Evolutionary conservation across 2,113 vertebrate genomes (phyloP), one percentile per base, ranked within the genome.

Genomic region (Narcine bancroftii): DNA sequence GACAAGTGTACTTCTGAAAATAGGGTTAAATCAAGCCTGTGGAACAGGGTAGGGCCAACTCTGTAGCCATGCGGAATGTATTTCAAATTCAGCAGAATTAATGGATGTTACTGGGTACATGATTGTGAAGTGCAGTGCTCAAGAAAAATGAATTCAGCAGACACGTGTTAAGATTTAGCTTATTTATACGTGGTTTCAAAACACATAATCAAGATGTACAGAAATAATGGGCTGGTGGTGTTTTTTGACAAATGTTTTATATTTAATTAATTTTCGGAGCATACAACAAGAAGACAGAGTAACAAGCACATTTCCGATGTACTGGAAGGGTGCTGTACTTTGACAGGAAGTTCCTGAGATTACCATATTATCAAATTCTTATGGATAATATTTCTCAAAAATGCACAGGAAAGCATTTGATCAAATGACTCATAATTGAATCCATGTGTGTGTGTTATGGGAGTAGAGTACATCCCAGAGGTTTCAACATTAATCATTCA

Each of bases 361-460:
- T 87, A 63, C 53, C 36, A 56, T 36, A 87, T 87, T 87, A 56
- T 60, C 81, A 60, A 60, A 36, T 87, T 87, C 60, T 87, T 19
- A 36, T 87, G 81, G 53, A 87, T 56, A 87, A 87, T 87, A 87
- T 87, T 87, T n/a, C 36, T 60, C 53, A n/a, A 60, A 85, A 60
- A 56, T 85, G 81, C 81, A 85, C 11, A 87, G 53, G 33, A 39
- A 87, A 53, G n/a, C 53, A 87, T 60, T 63, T 56, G n/a, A 87
- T 63, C 81, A 63, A 60, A 60, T 36, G 53, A 36, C 60, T 60
- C 53, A 60, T 60, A 87, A 87, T 60, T 5, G 15, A n/a, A 87
- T 87, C 81, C 81, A 87, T 87, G 53, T 87, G 53, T 60, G 17
- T 63, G n/a, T 63, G n/a, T 36, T 21, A 39, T 36, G n/a, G 81